Evolutionary conservation across 2,797 vertebrate species (phyloP), one percentile per base, ranked within the genome.

Genomic region (Erithacus rubecula): DNA sequence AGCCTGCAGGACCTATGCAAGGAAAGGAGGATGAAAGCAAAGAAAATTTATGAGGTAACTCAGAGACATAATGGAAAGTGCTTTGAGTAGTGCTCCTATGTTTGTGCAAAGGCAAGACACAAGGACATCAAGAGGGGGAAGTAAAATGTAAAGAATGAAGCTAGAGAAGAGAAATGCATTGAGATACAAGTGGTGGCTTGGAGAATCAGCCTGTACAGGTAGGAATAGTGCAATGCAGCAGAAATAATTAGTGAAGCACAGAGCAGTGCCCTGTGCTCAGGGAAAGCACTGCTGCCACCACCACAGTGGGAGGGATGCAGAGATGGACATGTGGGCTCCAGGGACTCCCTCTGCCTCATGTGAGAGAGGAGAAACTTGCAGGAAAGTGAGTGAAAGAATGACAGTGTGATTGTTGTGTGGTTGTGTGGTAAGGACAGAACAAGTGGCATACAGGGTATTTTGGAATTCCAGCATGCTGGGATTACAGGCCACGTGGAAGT

Each of bases 351-450:
- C 72, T 27, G 3, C 24, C 55, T 20, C 8, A 23, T 5, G 16
- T 2, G 44, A 83, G 32, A 80, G 53, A 39, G 55, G 36, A 55
- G 68, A 26, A 51, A 18, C 27, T 55, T 41, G 16, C 23, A 62
- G 79, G 34, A 58, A 53, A 71, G 30, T 10, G 12, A 69, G 36
- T 5, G 30, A n/a, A 70, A 62, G 0, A 70, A 49, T 0, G 9
- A 15, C 7, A 8, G 24, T 0, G 0, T 12, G 27, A 46, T 6
- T 63, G 62, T 27, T 20, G n/a, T 15, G 17, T 6, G 9, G 62
- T 23, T 22, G n/a, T 15, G 18, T 6, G 9, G 37, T 27, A 37
- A 72, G 60, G 88, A 49, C 17, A 30, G 55, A 63, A 13, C 12
- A 46, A 80, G 15, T 22, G 39, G 17, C 12, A 15, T 4, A 37